Evolutionary conservation across 2,113 vertebrate genomes (phyloP), one percentile per base, ranked within the genome.

Genomic region (Ciconia boyciana): DNA sequence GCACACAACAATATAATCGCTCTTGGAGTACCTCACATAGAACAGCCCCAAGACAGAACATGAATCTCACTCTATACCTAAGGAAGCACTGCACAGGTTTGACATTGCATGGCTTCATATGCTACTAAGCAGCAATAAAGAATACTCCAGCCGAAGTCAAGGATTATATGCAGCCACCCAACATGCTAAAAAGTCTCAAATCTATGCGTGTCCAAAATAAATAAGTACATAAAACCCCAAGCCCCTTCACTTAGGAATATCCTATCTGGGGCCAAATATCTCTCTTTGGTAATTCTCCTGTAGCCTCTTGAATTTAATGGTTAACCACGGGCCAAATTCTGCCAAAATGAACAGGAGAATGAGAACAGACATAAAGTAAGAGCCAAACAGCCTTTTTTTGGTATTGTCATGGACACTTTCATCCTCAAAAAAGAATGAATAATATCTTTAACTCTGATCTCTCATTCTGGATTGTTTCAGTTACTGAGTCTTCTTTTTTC

Each of bases 1-100:
- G 62, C n/a, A 55, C 8, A 36, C 5, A 51, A 16, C 52, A 78
- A 1, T 21, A 21, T 55, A 20, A n/a, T 24, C 4, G 0, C 19
- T 69, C 14, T 31, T 83, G 46, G 36, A 58, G 26, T 44, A 8
- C 19, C 13, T 65, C 31, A 28, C 36, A 28, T 7, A 20, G 28
- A 86, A 31, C 31, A 61, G 16, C 21, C 41, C 36, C 39, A 58
- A 16, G 39, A 34, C 0, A 2, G n/a, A 16, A 72, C 2, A 2
- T 46, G 19, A 57, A 31, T 46, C n/a, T 87, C 46, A 16, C 10
- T 74, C 21, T 55, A 0, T 36, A 28, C 26, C 26, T 39, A 41
- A 71, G 71, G 54, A 70, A 25, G 60, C 26, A 77, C 2, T 4
- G 14, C 9, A 36, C 19, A 51, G 36, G 24, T 81, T 83, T 83